Percentiles rank a stretch among this genome's conserved stretches.
Conservation (phyloP, 2,888 invertebrate species). For the Macaria liturata region DNA sequence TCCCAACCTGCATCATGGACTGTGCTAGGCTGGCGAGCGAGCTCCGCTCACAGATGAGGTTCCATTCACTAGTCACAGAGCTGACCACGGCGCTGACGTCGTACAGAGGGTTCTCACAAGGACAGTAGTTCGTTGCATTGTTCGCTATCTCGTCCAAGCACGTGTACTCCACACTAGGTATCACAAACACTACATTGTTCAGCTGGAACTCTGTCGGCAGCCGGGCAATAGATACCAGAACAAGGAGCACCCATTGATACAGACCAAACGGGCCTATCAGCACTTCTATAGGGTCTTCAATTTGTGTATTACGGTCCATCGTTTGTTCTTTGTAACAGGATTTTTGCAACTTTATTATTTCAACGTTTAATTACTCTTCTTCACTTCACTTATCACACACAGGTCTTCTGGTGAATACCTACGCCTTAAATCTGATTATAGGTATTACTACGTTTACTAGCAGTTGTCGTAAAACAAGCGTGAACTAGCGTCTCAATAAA, state of each 20-base stretch:
- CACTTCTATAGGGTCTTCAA: conserved; percentile 56
- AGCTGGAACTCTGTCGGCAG: conserved; percentile 83
- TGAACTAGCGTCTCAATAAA: no score
- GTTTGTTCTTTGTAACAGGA: no score
- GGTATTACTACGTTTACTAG: no score
- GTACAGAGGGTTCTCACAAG: conserved; percentile 75
- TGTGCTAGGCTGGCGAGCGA: conserved; percentile 81
- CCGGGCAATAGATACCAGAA: conserved; percentile 76
- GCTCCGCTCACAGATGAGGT: conserved; percentile 82
- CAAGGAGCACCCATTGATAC: conserved; percentile 79
- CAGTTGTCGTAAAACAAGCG: no score
- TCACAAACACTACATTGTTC: conserved; percentile 80
- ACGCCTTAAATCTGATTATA: no score
- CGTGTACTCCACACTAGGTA: conserved; percentile 77
- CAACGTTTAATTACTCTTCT: not conserved
- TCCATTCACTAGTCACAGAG: conserved; percentile 84
- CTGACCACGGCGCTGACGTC: conserved; percentile 77
- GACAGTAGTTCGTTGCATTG: conserved; percentile 67
- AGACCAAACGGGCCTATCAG: conserved; percentile 80
- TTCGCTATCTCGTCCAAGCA: conserved; percentile 63
- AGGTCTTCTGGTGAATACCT: not conserved
- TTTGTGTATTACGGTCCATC: no score
- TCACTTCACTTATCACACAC: not conserved
- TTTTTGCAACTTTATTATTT: not conserved
- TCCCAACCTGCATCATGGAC: conserved; percentile 81